phyloP scores from a whole-genome alignment of 1,140 invertebrate genomes.

The Zaprionus nigranus region DNA sequence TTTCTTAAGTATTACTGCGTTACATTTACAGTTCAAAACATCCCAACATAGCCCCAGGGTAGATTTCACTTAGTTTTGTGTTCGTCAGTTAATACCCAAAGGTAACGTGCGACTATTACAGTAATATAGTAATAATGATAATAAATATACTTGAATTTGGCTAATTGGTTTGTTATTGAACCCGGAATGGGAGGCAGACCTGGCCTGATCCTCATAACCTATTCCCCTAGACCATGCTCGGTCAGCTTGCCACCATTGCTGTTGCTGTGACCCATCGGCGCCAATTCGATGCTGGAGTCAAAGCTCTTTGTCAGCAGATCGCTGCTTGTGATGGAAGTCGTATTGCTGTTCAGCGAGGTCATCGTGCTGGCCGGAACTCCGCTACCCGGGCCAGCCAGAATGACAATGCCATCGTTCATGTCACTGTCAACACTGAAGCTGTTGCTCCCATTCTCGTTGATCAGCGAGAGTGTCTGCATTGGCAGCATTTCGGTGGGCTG shows the following conservation, averaged over 20 bases:
- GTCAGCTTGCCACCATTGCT: conserved; percentile 67
- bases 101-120: conserved; percentile 48
- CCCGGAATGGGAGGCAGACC: conserved; percentile 23
- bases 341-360: conserved; percentile 70
- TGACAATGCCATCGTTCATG: conserved; percentile 59
- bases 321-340: conserved; percentile 80
- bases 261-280: conserved; percentile 66
- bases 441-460: conserved; percentile 78
- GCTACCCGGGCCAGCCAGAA: conserved; percentile 34
- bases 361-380: conserved; percentile 19
- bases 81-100: conserved; percentile 53
- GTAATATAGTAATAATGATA: conserved; percentile 43
- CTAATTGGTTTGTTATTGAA: conserved; percentile 57
- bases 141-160: conserved; percentile 72
- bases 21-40: conserved; percentile 33
- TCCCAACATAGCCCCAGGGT: conserved; percentile 23
- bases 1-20: conserved; percentile 40
- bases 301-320: conserved; percentile 80
- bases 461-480: conserved; percentile 73
- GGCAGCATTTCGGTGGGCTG: conserved; percentile 69
- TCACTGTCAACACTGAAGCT: conserved; percentile 79
- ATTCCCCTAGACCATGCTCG: conserved; percentile 63
- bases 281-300: conserved; percentile 77
- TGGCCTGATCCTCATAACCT: conserved; percentile 22
- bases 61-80: conserved; percentile 23